Evolutionary conservation across 2,113 vertebrate species (phyloP).

Genomic region (Paratilapia polleni): DNA sequence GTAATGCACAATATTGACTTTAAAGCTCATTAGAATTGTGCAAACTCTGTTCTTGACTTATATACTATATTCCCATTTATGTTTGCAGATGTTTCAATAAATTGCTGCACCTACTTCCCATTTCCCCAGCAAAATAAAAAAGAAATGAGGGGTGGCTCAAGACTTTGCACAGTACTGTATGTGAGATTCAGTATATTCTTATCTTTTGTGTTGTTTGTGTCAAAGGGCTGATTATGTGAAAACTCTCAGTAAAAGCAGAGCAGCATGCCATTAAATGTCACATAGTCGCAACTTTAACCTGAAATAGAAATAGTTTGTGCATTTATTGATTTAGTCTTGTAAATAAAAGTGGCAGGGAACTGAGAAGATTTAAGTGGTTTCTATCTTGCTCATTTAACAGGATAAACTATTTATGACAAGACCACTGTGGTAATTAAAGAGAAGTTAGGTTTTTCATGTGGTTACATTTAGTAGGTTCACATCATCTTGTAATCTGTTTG

Average conservation of each 20-base stretch:
- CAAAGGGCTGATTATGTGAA: neutral
- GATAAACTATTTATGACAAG: neutral
- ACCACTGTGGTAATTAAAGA: neutral
- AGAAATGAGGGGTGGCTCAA: neutral
- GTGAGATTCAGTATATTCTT: neutral
- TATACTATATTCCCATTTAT: neutral
- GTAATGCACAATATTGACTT: neutral
- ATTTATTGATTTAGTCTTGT: neutral
- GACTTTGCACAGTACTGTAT: neutral
- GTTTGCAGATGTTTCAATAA: neutral
- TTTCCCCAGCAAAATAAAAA: neutral
- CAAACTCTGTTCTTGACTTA: neutral
- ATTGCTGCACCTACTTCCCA: neutral
- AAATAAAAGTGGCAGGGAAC: neutral
- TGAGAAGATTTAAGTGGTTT: neutral
- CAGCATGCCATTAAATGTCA: neutral
- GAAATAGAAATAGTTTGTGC: neutral
- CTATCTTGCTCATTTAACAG: neutral
- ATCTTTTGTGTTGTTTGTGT: neutral
- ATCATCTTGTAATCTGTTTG: neutral
- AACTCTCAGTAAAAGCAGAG: neutral
- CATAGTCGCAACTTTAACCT: too few relatives aligned
- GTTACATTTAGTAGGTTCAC: neutral
- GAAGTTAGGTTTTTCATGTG: neutral
- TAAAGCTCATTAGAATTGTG: neutral